Percentiles rank a stretch among this genome's conserved stretches.
Evolutionary conservation across 2,888 invertebrate genomes (phyloP).

Genomic region (Sinopyrophorus schimmeli): DNA sequence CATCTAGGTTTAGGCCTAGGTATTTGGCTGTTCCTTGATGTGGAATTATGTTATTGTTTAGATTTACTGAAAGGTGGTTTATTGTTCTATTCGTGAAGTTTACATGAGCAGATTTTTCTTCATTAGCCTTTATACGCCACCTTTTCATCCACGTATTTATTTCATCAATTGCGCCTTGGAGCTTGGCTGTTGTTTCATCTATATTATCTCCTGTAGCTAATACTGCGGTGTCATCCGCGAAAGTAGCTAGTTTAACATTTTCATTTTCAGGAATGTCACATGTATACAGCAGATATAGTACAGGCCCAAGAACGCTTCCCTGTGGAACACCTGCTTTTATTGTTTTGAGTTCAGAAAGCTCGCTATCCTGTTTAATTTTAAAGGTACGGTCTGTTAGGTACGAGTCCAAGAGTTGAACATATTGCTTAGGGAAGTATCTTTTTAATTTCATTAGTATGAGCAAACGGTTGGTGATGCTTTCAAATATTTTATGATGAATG

Average conservation of each 20-base stretch:
- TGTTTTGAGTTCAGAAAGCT: slow-evolving; percentile 5
- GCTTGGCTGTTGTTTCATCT: slow-evolving; percentile 8
- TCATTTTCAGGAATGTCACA: neutral
- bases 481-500: no score
- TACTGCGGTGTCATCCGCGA: neutral
- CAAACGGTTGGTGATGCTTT: no score
- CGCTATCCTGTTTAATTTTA: slow-evolving; percentile 3
- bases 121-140: slow-evolving; percentile 2
- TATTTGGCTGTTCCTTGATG: slow-evolving; percentile 1
- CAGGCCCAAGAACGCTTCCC: slow-evolving; percentile 10
- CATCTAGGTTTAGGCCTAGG: slow-evolving; percentile 1
- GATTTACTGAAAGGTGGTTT: slow-evolving; percentile 3
- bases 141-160: slow-evolving; percentile 7
- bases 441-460: slow-evolving; percentile 2
- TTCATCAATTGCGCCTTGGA: slow-evolving; percentile 11
- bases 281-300: slow-evolving; percentile 1
- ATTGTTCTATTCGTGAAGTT: slow-evolving; percentile 11
- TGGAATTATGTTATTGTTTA: slow-evolving; percentile 5
- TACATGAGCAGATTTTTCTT: slow-evolving; percentile 4
- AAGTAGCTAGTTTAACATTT: slow-evolving; percentile 1
- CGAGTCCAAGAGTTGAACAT: slow-evolving; percentile 10
- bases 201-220: slow-evolving; percentile 10
- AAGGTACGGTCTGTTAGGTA: slow-evolving; percentile 6
- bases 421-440: slow-evolving; percentile 4
- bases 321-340: slow-evolving; percentile 9